Conservation (phyloP, 2,888 invertebrate species). For the Cephus spinipes region DNA sequence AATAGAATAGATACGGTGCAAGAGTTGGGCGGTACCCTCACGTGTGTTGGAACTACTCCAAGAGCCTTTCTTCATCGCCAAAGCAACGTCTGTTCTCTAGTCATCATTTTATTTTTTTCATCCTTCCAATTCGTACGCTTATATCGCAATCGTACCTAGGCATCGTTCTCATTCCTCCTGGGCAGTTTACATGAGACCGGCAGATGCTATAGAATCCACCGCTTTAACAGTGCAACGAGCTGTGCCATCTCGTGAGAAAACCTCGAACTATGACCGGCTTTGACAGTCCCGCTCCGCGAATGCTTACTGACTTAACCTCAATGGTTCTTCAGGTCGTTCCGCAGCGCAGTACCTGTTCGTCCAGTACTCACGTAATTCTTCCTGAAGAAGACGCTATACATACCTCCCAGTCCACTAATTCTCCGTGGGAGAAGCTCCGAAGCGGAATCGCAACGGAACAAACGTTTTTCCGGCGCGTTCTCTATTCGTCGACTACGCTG, state of each 20-base stretch:
- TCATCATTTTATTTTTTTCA: not conserved
- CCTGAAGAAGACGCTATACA: not conserved
- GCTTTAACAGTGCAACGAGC: not conserved
- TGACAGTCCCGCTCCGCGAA: not conserved
- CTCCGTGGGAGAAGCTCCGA: not conserved
- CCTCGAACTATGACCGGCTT: not conserved
- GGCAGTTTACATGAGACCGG: not conserved
- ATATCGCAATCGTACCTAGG: not conserved
- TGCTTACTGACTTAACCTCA: not conserved
- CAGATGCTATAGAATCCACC: not conserved
- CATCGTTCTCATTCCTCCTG: not conserved
- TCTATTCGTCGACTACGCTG: not conserved
- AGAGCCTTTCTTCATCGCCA: constrained; percentile 1
- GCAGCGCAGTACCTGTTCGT: not conserved
- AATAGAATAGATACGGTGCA: not conserved
- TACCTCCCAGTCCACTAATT: not conserved
- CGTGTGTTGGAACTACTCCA: constrained; percentile 4
- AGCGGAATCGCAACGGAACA: not conserved
- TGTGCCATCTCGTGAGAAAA: not conserved
- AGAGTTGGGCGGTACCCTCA: not conserved
- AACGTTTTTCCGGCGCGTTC: constrained; percentile 1
- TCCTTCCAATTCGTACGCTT: not conserved
- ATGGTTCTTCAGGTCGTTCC: not conserved
- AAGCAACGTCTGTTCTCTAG: not conserved
- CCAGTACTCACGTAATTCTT: not conserved